Evolutionary conservation across 2,797 vertebrate genomes (phyloP).

Genomic region (Cyclopterus lumpus): DNA sequence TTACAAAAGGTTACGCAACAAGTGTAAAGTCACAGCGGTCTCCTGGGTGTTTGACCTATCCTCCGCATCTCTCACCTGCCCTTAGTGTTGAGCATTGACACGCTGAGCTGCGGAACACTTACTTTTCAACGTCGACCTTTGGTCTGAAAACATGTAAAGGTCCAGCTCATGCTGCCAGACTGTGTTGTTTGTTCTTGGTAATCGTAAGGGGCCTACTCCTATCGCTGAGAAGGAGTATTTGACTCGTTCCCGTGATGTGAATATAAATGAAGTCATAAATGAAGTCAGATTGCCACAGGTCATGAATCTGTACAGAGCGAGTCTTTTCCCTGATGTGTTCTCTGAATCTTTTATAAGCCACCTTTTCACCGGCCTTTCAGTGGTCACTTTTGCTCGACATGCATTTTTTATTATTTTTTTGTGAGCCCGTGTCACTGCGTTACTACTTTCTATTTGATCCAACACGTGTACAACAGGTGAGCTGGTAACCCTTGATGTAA

Average conservation of each 20-base stretch:
- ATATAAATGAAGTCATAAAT: constrained; percentile 73
- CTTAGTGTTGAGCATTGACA: not conserved
- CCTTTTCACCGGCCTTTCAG: constrained; percentile 43
- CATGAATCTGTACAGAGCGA: constrained; percentile 64
- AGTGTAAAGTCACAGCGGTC: not conserved
- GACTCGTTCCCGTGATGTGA: constrained; percentile 53
- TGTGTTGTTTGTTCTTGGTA: constrained; percentile 35
- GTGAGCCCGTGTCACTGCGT: constrained; percentile 45
- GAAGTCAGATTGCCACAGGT: constrained; percentile 72
- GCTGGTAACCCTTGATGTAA: constrained; percentile 71
- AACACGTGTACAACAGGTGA: constrained; percentile 38
- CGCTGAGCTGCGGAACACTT: not conserved
- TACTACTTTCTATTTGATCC: constrained; percentile 62
- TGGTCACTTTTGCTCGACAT: constrained; percentile 48
- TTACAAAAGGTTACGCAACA: not conserved
- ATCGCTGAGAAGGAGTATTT: constrained; percentile 32
- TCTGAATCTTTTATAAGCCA: constrained; percentile 75
- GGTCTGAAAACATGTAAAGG: constrained; percentile 26
- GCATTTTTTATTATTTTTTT: constrained; percentile 57
- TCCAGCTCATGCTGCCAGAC: constrained; percentile 30
- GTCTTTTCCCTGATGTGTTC: constrained; percentile 61
- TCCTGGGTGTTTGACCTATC: not conserved
- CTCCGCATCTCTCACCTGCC: not conserved
- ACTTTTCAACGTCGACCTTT: constrained; percentile 29
- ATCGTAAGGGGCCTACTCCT: constrained; percentile 46